Percentiles rank a stretch among this genome's conserved stretches.
Conservation (phyloP, 2,888 invertebrate genomes). For the Nymphalis c-album region DNA sequence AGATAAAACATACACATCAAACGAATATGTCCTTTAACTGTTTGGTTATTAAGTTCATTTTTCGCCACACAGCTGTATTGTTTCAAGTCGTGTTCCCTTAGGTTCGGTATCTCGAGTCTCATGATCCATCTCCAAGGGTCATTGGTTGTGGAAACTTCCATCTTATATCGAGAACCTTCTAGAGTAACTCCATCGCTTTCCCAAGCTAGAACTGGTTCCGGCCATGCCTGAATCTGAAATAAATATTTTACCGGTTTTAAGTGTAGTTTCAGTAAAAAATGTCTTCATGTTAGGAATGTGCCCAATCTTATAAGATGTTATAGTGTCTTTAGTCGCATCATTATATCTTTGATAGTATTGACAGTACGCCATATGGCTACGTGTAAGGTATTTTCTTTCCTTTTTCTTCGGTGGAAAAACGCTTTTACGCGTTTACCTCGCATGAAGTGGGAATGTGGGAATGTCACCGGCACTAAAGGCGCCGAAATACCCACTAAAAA, state of each 20-base stretch:
- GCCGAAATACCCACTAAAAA: too few species aligned
- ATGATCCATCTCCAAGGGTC: conserved; percentile 86
- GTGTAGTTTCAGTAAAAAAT: too few species aligned
- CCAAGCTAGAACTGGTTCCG: conserved; percentile 93
- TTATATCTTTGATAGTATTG: too few species aligned
- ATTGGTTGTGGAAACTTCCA: conserved; percentile 59
- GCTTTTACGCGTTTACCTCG: too few species aligned
- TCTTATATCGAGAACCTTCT: conserved; percentile 77
- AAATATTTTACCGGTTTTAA: neutral
- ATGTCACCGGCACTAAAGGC: too few species aligned
- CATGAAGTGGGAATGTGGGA: too few species aligned
- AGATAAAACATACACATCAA: conserved; percentile 57
- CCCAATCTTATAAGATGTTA: too few species aligned
- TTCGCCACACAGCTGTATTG: conserved; percentile 92
- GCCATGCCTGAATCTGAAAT: conserved; percentile 89
- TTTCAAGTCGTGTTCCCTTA: conserved; percentile 85
- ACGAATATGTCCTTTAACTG: conserved; percentile 84
- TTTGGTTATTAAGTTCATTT: conserved; percentile 90
- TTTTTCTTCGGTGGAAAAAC: too few species aligned
- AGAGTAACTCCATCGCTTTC: conserved; percentile 89
- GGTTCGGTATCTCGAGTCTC: conserved; percentile 87
- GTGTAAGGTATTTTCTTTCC: too few species aligned
- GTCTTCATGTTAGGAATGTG: too few species aligned
- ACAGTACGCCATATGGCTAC: too few species aligned
- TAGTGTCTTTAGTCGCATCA: too few species aligned